Percentiles rank a stretch among this genome's conserved stretches.
phyloP scores from a whole-genome alignment of 2,113 vertebrate genomes.

The Perognathus longimembris region DNA sequence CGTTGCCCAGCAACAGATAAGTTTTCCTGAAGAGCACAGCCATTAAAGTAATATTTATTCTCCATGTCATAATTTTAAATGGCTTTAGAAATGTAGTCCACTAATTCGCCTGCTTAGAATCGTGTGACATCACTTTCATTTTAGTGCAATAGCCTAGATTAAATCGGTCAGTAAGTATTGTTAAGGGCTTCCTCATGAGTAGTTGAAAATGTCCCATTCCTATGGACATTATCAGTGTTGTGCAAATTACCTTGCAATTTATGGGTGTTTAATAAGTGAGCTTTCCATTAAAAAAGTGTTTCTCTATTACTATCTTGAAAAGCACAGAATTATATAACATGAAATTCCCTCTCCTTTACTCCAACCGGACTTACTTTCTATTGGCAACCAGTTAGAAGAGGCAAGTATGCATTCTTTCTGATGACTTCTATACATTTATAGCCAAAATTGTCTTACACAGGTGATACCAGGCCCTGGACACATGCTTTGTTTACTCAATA shows the following conservation, averaged over 20 bases:
- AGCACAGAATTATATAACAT: neutral
- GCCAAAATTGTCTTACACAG: neutral
- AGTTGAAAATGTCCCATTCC: neutral
- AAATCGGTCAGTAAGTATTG: neutral
- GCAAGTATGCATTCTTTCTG: neutral
- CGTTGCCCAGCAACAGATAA: no score
- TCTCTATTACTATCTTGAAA: neutral
- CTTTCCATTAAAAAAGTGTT: neutral
- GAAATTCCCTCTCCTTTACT: neutral
- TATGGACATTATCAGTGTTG: neutral
- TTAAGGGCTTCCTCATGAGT: accelerated
- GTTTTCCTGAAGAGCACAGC: neutral
- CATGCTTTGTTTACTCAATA: neutral
- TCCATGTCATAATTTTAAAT: neutral
- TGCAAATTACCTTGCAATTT: neutral
- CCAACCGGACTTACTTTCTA: neutral
- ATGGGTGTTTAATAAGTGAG: neutral
- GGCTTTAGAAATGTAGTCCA: neutral
- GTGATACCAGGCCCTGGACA: neutral
- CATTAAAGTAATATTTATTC: neutral
- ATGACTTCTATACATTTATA: neutral
- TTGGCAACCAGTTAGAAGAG: neutral
- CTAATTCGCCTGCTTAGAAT: neutral
- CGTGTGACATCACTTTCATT: neutral
- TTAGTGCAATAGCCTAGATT: neutral